Evolutionary conservation across 2,797 vertebrate genomes (phyloP), one percentile per base, ranked within the genome.

Genomic region (Sebastes flavidus): DNA sequence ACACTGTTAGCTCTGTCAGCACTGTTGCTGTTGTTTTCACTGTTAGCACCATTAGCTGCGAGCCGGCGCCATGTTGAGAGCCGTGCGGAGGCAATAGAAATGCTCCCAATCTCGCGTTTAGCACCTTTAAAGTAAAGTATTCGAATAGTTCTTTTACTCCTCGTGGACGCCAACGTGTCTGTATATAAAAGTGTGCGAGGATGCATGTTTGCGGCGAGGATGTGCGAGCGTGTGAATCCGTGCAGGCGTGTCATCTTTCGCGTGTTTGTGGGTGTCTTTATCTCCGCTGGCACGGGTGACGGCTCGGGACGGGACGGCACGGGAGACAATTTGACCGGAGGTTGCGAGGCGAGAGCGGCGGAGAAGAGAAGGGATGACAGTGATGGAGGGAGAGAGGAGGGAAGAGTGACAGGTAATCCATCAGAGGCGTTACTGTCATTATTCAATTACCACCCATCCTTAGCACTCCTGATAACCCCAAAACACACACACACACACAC

Each of bases 401-500:
- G 63, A 34, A 60, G 86, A 92, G 82, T 95, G 94, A 93, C 95
- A 93, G 94, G 88, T 92, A 91, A 95, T 96, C 93, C 92, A 93
- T 96, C 95, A 95, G 82, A 84, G 76, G 79, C 72, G 72, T 89
- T 85, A 92, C 89, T 95, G 90, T 95, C 94, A 94, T 95, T 96
- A 95, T 94, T 95, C 94, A 93, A 94, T 95, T 95, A 93, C 88
- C 92, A 92, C 81, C 92, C 93, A 93, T 93, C 92, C 94, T 93
- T 92, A 94, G 86, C 92, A 86, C 87, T 85, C 80, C 75, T 85
- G 85, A 89, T 91, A 89, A 91, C 89, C 87, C 76, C 62, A 13
- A 77, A 68, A 81, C 69, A 71, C 61, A 72, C 66, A 38, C 63
- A 56, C 54, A 30, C 25, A 25, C 71, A 38, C 65, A 55, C 71